Percentiles rank a stretch among this genome's conserved stretches.
phyloP scores from a whole-genome alignment of 2,888 invertebrate genomes.

The Ellobium chinense region DNA sequence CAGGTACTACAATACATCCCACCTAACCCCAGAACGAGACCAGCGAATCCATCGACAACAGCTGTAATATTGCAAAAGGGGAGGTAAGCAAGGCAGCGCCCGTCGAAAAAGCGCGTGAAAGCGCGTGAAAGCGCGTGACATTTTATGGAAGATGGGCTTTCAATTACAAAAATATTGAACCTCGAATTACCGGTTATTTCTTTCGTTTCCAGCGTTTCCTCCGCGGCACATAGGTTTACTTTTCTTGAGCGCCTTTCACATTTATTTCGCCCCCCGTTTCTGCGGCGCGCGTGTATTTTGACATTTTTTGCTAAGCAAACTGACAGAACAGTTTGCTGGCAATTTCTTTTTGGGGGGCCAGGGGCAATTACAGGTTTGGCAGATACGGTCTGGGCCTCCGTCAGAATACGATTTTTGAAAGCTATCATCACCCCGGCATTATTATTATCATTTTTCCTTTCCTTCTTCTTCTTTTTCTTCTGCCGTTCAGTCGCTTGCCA shows the following conservation, averaged over 20 bases:
- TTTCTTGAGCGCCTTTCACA: not conserved
- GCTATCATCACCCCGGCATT: constrained; percentile 7
- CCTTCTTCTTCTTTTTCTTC: not conserved
- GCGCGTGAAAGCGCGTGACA: no score
- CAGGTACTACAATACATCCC: no score
- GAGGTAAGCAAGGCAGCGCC: no score
- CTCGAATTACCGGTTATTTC: constrained; percentile 27
- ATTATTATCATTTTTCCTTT: not conserved
- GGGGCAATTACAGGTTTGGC: constrained; percentile 22
- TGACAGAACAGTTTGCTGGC: constrained; percentile 25
- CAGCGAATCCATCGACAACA: not conserved
- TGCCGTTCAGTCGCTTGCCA: not conserved
- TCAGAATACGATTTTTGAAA: constrained; percentile 21
- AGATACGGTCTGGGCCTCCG: not conserved
- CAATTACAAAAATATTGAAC: constrained; percentile 32
- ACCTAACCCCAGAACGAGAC: not conserved
- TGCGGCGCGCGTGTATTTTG: constrained; percentile 25
- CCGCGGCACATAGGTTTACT: constrained; percentile 9
- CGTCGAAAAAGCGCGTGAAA: no score
- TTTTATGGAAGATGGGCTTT: constrained; percentile 19
- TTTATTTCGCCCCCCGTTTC: not conserved
- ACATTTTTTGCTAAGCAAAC: constrained; percentile 26
- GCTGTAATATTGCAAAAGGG: constrained; percentile 2
- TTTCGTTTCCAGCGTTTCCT: no score
- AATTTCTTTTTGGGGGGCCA: constrained; percentile 8